Evolutionary conservation across 1,140 invertebrate genomes (phyloP), one percentile per base, ranked within the genome.

Genomic region (Calliopsis andreniformis): DNA sequence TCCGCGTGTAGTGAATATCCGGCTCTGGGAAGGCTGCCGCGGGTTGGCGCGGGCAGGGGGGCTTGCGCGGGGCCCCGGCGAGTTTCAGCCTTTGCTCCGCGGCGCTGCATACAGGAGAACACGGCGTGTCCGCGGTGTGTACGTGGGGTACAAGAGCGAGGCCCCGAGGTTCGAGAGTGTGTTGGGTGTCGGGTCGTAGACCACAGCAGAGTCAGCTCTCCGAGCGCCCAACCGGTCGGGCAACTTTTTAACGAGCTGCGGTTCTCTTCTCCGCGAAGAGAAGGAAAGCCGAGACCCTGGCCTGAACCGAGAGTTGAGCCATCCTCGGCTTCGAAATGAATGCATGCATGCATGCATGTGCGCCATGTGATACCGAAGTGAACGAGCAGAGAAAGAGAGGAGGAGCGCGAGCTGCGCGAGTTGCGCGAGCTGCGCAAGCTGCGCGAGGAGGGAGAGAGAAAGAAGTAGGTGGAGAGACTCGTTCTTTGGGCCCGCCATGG

Each of bases 201-300:
- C 91, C 89, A 91, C 90, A 86, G 88, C 82, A 89, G 89, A 89
- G 89, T 86, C 85, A 86, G 87, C 85, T 89, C 85, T 89, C 80
- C 79, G 83, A 89, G 83, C 90, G 87, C 85, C 87, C 87, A 92
- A 92, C 91, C 91, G 91, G 91, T 92, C 90, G 88, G 79, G 87
- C 91, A 92, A 92, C 91, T 92, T 91, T 92, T 92, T 92, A 92
- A 92, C 91, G 90, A 92, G 91, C 88, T 87, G 86, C 82, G 87
- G 85, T 88, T 89, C 85, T 88, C 78, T 86, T 83, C 82, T 82
- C 68, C 72, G 75, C 82, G 79, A 78, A 73, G 69, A 76, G 66
- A 80, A 86, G 85, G 82, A 87, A 87, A 87, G 76, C 79, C 79
- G 80, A 77, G 82, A 83, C 78, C 77, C 80, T 80, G 85, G 87